Evolutionary conservation across 1,140 invertebrate genomes (phyloP), one percentile per base, ranked within the genome.

Genomic region (Drosophila sucinea): DNA sequence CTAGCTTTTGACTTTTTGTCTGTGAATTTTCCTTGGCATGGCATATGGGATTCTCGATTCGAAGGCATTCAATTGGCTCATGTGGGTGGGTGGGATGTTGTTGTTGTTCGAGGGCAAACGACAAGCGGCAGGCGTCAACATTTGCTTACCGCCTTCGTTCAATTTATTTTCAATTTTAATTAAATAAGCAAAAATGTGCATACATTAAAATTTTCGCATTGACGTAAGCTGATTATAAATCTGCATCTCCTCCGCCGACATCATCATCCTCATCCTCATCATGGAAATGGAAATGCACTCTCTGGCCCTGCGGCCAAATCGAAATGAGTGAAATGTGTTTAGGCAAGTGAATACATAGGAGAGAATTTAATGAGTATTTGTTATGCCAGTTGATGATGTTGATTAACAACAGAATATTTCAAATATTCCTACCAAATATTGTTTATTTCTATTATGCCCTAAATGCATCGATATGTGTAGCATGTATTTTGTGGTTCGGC

Each of bases 121-220:
- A 51, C 44, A 51, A 51, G 44, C 23, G 44, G 23, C 23, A 51
- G 23, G n/a, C 51, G 64, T 81, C 70, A 85, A 78, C 82, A 81
- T 81, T 85, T 77, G 54, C 68, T 67, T 67, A 70, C 57, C 57
- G 35, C 40, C 44, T 75, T 70, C 56, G 69, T 82, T 75, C 70
- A 79, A 79, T 86, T 86, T 87, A 87, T 73, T 63, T 81, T 86
- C 67, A 69, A 86, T 73, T 79, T 76, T 82, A 86, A 86, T 86
- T 86, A 83, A 86, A 82, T 86, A 86, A 61, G 56, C n/a, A 58
- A 86, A 82, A 87, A 87, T 86, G 86, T 77, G 75, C 82, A 72
- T 70, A 72, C 60, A 75, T 87, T 65, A 64, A 77, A 17, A 70
- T 61, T 66, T 70, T 40, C 17, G 17, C 38, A 72, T 69, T 64